Evolutionary conservation across 2,888 invertebrate species (phyloP).

Genomic region (Netelia inedita): DNA sequence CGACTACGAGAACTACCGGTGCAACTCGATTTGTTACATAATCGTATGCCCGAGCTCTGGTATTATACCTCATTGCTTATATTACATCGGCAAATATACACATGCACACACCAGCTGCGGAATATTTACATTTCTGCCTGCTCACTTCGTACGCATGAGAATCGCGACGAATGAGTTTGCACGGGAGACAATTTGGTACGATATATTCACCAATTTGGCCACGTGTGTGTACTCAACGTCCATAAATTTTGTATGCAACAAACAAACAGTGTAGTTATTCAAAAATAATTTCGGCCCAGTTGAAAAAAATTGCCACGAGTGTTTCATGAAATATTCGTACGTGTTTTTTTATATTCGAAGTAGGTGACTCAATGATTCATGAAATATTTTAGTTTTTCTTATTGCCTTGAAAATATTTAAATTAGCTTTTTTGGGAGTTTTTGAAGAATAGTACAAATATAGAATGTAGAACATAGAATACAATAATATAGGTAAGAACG

Average conservation of each 20-base stretch:
- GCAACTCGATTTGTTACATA: constrained; percentile 64
- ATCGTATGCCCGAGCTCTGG: constrained; percentile 27
- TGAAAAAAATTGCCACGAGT: too few relatives aligned
- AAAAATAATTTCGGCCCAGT: too few relatives aligned
- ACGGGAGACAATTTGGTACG: not conserved
- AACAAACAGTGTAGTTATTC: not conserved
- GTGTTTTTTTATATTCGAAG: too few relatives aligned
- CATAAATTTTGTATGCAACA: not conserved
- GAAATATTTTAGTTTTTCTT: too few relatives aligned
- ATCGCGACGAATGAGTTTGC: not conserved
- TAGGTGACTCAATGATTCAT: too few relatives aligned
- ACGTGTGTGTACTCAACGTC: not conserved
- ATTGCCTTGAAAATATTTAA: too few relatives aligned
- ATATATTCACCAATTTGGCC: not conserved
- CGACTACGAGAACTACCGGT: constrained; percentile 34
- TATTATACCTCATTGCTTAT: constrained; percentile 22
- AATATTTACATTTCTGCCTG: constrained; percentile 1
- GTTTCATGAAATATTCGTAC: too few relatives aligned
- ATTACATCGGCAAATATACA: constrained; percentile 41
- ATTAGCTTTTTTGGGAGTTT: not conserved
- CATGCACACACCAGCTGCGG: constrained; percentile 20
- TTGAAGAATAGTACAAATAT: not conserved
- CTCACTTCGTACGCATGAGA: not conserved
- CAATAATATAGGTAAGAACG: too few relatives aligned
- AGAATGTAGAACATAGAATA: not conserved